These are phyloP conservation scores for Synanthedon vespiformis DNA, from an alignment of 2,888 invertebrate species.

Conservation along the genomic window DNA sequence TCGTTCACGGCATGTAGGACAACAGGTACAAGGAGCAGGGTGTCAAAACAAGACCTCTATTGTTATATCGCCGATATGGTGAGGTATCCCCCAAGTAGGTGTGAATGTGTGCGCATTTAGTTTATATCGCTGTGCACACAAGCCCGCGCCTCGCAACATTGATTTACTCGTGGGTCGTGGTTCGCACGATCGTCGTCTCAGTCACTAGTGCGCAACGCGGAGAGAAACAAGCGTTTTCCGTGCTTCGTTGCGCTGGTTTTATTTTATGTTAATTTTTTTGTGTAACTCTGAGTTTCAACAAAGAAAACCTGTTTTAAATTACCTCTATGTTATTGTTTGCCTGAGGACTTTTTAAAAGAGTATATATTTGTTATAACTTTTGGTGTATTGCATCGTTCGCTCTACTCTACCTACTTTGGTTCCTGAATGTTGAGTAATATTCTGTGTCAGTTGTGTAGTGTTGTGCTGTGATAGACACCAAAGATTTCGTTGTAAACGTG, in stretches of 20 bases:
- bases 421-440: slow-evolving; percentile 64
- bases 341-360: slow-evolving; percentile 24
- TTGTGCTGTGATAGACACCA: slow-evolving; percentile 62
- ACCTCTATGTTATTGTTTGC: slow-evolving; percentile 25
- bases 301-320: slow-evolving; percentile 47
- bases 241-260: slow-evolving; percentile 36
- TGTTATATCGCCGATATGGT: neutral
- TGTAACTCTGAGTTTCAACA: slow-evolving; percentile 32
- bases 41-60: slow-evolving; percentile 7
- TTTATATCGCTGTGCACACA: slow-evolving; percentile 33
- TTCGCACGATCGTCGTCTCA: slow-evolving; percentile 34
- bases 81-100: slow-evolving; percentile 5
- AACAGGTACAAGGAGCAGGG: slow-evolving; percentile 33
- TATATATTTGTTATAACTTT: slow-evolving; percentile 18
- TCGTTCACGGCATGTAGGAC: slow-evolving; percentile 34
- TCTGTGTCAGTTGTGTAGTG: slow-evolving; percentile 64
- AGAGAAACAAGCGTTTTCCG: slow-evolving; percentile 46
- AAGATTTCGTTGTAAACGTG: slow-evolving; percentile 63
- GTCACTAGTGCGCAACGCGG: slow-evolving; percentile 67
- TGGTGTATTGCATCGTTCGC: slow-evolving; percentile 31
- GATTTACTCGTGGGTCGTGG: slow-evolving; percentile 52
- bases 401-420: slow-evolving; percentile 44
- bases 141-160: slow-evolving; percentile 54
- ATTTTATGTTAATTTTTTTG: slow-evolving; percentile 55
- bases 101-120: slow-evolving; percentile 26